phyloP scores from a whole-genome alignment of 2,113 vertebrate species.

The Pollachius pollachius region DNA sequence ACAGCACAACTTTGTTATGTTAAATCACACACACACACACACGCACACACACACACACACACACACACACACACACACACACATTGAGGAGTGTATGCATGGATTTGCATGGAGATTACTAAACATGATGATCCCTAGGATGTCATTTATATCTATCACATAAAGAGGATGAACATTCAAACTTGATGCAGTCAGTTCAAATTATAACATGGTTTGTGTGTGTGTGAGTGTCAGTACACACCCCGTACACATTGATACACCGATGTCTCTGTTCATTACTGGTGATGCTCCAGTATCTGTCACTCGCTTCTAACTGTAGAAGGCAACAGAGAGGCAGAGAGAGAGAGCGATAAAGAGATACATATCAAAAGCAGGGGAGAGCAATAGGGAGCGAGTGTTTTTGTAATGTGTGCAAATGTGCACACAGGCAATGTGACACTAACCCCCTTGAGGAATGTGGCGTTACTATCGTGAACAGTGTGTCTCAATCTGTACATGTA shows the following conservation, averaged over 20 bases:
- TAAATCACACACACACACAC: slow-evolving; percentile 7
- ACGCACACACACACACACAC: slow-evolving; percentile 8
- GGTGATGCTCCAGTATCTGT: slow-evolving; percentile 61
- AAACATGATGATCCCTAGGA: slow-evolving; percentile 62
- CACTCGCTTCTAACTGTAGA: slow-evolving; percentile 30
- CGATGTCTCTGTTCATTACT: slow-evolving; percentile 74
- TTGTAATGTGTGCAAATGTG: too few species aligned
- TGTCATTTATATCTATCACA: slow-evolving; percentile 76
- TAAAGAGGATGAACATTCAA: slow-evolving; percentile 63
- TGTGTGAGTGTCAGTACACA: slow-evolving; percentile 48
- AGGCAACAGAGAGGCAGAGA: slow-evolving; percentile 19
- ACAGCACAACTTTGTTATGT: background rate
- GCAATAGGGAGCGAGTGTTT: slow-evolving; percentile 5
- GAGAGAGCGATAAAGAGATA: background rate
- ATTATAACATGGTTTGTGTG: slow-evolving; percentile 32
- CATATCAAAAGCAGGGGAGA: background rate
- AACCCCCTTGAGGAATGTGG: too few species aligned
- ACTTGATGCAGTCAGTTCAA: slow-evolving; percentile 67
- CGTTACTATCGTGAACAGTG: background rate
- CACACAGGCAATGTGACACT: slow-evolving; percentile 9
- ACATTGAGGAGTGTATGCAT: slow-evolving; percentile 47
- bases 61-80: slow-evolving; percentile 5
- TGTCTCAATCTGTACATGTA: background rate
- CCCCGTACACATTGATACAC: slow-evolving; percentile 61
- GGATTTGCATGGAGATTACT: slow-evolving; percentile 72